Base-by-base conservation (phyloP, 2,888 invertebrate species). In the Taphrorychus bicolor region DNA sequence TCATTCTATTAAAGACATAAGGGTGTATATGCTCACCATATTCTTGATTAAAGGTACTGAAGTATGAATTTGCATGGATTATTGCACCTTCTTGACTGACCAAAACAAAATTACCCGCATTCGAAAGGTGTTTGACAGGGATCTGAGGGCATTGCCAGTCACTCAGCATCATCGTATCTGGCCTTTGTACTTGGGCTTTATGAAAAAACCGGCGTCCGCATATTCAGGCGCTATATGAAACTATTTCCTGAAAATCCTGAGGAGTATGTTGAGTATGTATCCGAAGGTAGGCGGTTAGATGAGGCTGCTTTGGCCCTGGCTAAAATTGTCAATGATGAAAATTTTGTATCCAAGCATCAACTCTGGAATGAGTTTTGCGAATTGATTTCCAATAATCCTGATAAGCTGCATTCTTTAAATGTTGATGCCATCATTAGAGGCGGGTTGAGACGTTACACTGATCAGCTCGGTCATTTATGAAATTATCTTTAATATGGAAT, bases 41-140 rank as follows among this genome's bases (percentile, higher is more conserved):
- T n/a, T n/a, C n/a, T n/a, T n/a, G n/a, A n/a, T n/a, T n/a, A n/a
- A n/a, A n/a, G n/a, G n/a, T n/a, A n/a, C n/a, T n/a, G n/a, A n/a
- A n/a, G n/a, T n/a, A n/a, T n/a, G 99, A 69, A 96, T 99, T 73
- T 99, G 99, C 99, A 91, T 98, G 87, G 98, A 98, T 81, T 99
- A 98, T 81, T 96, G 97, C 71, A 88, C 91, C 61, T 94, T 98
- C 79, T 87, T 99, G 82, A 93, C 95, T 52, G 89, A 92, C 73
- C 97, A 98, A 78, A 94, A 92, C 77, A 91, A 91, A 78, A 92
- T 99, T 52, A 98, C 98, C 1, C 86, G 91, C 62, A 96, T 97
- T 0, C 86, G 99, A 56, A 92, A 93, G 80, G 93, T 96, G 4
- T 97, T 99, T 84, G 98, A 99, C 81, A 88, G 97, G 76, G 94